Conservation (phyloP, 2,797 vertebrate genomes). For the Antrozous pallidus region DNA sequence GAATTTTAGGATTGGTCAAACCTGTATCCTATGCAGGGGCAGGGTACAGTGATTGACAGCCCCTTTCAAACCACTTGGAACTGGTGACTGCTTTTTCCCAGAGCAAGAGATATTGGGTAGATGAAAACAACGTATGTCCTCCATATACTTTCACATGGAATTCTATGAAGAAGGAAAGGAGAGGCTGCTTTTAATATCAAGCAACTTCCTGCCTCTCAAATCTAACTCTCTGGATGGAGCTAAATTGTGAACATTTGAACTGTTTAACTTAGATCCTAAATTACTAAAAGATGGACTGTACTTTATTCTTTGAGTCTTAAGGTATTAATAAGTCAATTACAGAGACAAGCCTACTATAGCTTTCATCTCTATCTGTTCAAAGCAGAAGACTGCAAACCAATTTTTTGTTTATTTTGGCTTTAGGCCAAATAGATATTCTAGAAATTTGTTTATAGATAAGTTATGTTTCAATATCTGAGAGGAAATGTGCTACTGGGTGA, state of each 20-base stretch:
- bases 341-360: not conserved
- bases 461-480: not conserved
- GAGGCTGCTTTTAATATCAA: slow-evolving; percentile 30
- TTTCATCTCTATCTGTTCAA: not conserved
- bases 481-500: not conserved
- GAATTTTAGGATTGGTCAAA: not conserved
- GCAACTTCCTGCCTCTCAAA: slow-evolving; percentile 29
- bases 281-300: not conserved
- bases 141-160: not conserved
- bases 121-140: slow-evolving; percentile 22
- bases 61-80: not conserved
- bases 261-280: not conserved
- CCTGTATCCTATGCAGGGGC: not conserved
- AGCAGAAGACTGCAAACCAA: not conserved
- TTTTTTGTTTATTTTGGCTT: slow-evolving; percentile 47
- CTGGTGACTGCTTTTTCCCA: not conserved
- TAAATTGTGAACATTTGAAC: not conserved
- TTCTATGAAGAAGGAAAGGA: slow-evolving; percentile 39
- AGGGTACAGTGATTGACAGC: not conserved
- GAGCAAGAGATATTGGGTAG: not conserved
- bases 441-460: slow-evolving; percentile 44
- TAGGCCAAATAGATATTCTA: slow-evolving; percentile 31
- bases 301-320: not conserved
- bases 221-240: not conserved
- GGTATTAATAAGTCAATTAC: not conserved